Conservation (phyloP, 2,888 invertebrate species). For the Leucophenga maculata region DNA sequence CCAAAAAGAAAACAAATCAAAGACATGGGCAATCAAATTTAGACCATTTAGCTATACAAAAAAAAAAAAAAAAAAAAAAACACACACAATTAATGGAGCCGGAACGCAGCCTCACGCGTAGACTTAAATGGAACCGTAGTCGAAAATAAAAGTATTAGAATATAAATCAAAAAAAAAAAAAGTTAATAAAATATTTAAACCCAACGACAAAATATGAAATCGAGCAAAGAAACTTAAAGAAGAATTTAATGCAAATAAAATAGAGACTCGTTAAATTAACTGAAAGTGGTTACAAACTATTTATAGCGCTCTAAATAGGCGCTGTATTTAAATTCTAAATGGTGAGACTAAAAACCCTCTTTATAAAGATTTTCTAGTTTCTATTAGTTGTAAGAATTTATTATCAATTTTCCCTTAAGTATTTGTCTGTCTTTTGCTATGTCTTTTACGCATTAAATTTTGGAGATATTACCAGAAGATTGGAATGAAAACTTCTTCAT, state of each 20-base stretch:
- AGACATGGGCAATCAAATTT: neutral
- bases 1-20: too few relatives aligned
- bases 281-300: too few relatives aligned
- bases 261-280: neutral
- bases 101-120: conserved; percentile 1
- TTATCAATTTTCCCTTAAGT: too few relatives aligned
- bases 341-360: too few relatives aligned
- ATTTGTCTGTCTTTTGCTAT: too few relatives aligned
- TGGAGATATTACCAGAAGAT: too few relatives aligned
- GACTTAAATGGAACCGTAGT: conserved; percentile 11
- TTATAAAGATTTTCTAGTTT: too few relatives aligned
- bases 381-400: too few relatives aligned
- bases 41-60: conserved; percentile 1
- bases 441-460: too few relatives aligned
- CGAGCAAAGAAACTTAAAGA: neutral
- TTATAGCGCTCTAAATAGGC: too few relatives aligned
- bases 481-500: too few relatives aligned
- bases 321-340: too few relatives aligned
- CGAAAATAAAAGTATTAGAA: neutral
- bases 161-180: conserved; percentile 4
- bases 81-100: neutral
- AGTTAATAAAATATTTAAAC: neutral
- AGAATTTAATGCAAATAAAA: neutral
- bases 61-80: conserved; percentile 3
- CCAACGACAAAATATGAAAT: neutral